Evolutionary conservation across 1,140 invertebrate genomes (phyloP).

Genomic region (Stratiolaelaps scimitus): DNA sequence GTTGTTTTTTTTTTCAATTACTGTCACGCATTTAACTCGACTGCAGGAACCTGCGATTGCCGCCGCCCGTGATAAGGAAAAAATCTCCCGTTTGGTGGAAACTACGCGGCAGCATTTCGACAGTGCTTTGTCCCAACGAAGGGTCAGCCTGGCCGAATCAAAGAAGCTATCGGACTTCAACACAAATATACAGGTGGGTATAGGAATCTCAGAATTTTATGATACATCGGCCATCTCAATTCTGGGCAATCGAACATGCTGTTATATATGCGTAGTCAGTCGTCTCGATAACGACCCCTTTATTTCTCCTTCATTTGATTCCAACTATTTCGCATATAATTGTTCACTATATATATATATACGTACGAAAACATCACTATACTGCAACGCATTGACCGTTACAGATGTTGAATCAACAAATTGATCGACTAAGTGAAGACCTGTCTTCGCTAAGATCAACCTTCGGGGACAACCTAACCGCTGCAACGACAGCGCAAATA

Average conservation of each 20-base stretch:
- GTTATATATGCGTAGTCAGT: no score
- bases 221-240: no score
- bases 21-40: slow-evolving; percentile 30
- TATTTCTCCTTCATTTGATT: no score
- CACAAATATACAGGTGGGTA: slow-evolving; percentile 50
- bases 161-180: slow-evolving; percentile 56
- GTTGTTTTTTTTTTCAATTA: no score
- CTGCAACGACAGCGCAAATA: slow-evolving; percentile 42
- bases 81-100: slow-evolving; percentile 51
- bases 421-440: slow-evolving; percentile 54
- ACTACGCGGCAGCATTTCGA: slow-evolving; percentile 47
- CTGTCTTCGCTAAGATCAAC: slow-evolving; percentile 51
- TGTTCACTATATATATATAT: no score
- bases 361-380: no score
- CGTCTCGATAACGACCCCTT: no score
- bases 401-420: slow-evolving; percentile 46
- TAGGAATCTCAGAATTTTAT: background rate
- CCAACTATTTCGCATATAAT: no score
- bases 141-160: slow-evolving; percentile 51
- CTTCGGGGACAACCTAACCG: slow-evolving; percentile 56
- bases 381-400: slow-evolving; percentile 30
- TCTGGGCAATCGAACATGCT: no score
- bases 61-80: slow-evolving; percentile 55
- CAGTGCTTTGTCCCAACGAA: slow-evolving; percentile 49
- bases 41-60: slow-evolving; percentile 54